phyloP scores from a whole-genome alignment of 1,140 invertebrate species.

The Anagrus nilaparvatae region DNA sequence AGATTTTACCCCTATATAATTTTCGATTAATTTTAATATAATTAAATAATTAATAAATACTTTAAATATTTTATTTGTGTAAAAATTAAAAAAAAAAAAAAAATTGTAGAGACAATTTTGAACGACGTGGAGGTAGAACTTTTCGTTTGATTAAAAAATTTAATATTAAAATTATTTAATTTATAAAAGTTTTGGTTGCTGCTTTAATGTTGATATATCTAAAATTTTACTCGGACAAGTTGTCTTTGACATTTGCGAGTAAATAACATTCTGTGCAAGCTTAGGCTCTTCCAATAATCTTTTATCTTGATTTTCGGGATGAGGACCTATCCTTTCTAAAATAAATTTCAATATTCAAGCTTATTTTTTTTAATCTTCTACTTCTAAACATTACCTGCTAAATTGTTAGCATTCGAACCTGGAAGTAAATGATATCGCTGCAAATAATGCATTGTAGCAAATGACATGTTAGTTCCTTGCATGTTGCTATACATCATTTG shows the following conservation, averaged over 20 bases:
- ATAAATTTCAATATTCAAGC: background rate
- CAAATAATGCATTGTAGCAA: conserved; percentile 55
- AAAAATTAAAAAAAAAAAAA: no score
- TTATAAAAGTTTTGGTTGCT: conserved; percentile 53
- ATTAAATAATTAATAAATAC: no score
- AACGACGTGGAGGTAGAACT: no score
- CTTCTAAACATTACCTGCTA: conserved; percentile 20
- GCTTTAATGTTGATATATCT: conserved; percentile 53
- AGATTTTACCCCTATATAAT: no score
- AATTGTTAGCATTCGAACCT: conserved; percentile 24
- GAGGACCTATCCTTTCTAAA: background rate
- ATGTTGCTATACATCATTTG: conserved; percentile 29
- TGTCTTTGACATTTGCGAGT: conserved; percentile 24
- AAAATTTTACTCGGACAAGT: conserved; percentile 46
- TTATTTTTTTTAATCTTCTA: no score
- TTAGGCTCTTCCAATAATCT: conserved; percentile 7
- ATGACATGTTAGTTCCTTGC: conserved; percentile 45
- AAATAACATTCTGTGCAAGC: conserved; percentile 11
- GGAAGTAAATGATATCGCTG: conserved; percentile 51
- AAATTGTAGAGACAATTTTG: no score
- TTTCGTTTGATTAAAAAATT: no score
- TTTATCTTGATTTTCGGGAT: conserved; percentile 2
- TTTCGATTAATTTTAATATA: no score
- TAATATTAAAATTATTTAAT: conserved; percentile 8
- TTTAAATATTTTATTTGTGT: no score